Base-by-base conservation (phyloP, 2,888 invertebrate genomes). In the Platypus cylindrus region DNA sequence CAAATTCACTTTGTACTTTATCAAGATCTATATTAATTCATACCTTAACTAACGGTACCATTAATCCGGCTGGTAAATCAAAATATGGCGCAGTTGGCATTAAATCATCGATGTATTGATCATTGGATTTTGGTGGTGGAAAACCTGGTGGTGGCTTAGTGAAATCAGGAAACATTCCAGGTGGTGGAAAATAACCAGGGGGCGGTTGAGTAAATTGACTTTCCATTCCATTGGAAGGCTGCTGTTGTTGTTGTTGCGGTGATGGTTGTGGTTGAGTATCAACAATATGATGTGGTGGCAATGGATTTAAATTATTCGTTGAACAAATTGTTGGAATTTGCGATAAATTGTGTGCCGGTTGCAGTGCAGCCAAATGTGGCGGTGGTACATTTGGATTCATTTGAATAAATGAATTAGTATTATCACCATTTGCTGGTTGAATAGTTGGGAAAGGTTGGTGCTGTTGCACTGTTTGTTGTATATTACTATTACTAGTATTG, bases 1-100 rank as follows among this genome's bases (percentile, higher is more conserved):
- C n/a, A n/a, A n/a, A n/a, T n/a, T n/a, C n/a, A n/a, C n/a, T n/a
- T n/a, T n/a, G n/a, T n/a, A n/a, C n/a, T n/a, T n/a, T n/a, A n/a
- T n/a, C n/a, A n/a, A n/a, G n/a, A n/a, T n/a, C n/a, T n/a, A n/a
- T n/a, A n/a, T n/a, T n/a, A 32, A 22, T 32, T 52, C 63, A 60
- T 63, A 84, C 80, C 71, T 83, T 85, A 40, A 98, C 85, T 9
- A 95, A 71, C n/a, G 95, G 91, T 37, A 94, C 93, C 82, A 98
- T 95, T 13, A 98, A 70, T 27, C 95, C 97, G 35, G 97, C 95
- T 2, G 98, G 97, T 44, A 97, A 68, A 58, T 97, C 95, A 59
- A 84, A 97, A 61, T 97, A 98, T 31, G 95, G 93, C 49, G 87
- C 82, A 16, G 84, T 80, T 16, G 94, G 94, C 65, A 86, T 76